phyloP scores from a whole-genome alignment of 2,888 invertebrate species.

The Chrysotoxum bicinctum region DNA sequence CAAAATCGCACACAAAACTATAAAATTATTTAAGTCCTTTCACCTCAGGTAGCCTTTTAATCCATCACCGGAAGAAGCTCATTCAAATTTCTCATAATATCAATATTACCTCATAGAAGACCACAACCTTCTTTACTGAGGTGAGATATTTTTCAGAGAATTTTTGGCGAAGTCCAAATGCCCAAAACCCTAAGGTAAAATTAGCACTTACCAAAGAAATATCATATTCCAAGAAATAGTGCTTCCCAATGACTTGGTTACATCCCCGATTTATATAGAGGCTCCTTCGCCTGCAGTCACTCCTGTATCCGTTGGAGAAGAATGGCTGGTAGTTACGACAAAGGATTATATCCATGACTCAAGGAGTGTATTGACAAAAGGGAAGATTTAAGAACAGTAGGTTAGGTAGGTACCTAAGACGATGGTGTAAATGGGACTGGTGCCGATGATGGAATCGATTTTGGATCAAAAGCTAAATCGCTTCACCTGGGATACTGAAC shows the following conservation, averaged over 20 bases:
- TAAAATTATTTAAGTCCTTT: too few species aligned
- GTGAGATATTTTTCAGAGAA: background rate
- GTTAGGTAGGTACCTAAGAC: background rate
- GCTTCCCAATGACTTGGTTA: constrained; percentile 36
- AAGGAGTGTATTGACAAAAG: constrained; percentile 41
- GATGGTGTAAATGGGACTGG: background rate
- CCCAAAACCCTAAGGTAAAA: constrained; percentile 59
- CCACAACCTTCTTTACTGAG: background rate
- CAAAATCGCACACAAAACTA: too few species aligned
- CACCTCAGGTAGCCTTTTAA: too few species aligned
- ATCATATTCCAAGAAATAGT: constrained; percentile 55
- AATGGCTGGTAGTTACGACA: constrained; percentile 36
- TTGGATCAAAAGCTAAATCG: constrained; percentile 70
- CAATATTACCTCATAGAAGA: background rate
- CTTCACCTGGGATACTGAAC: constrained; percentile 56
- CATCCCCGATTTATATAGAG: constrained; percentile 6
- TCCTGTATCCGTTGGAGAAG: background rate
- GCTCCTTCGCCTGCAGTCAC: background rate
- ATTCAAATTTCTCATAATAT: too few species aligned
- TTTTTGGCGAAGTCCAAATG: constrained; percentile 19
- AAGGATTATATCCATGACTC: constrained; percentile 63
- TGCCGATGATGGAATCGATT: constrained; percentile 61
- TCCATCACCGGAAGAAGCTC: too few species aligned
- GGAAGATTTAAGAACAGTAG: constrained; percentile 36
- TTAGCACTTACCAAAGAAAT: constrained; percentile 68